Conservation (phyloP, 2,113 vertebrate genomes). For the Geococcyx californianus region DNA sequence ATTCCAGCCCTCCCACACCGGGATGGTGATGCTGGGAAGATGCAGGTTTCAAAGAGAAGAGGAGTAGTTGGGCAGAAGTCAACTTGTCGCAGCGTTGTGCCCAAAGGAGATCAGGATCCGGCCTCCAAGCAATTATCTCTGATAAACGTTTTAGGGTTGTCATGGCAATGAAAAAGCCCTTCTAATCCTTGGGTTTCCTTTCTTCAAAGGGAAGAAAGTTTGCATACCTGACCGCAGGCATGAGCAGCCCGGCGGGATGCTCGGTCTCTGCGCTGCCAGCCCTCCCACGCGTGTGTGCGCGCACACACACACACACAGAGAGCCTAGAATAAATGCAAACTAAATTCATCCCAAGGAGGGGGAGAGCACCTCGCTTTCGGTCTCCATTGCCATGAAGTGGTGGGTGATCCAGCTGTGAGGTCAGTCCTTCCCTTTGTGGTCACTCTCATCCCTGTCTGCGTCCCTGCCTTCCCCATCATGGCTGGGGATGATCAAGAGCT, state of each 20-base stretch:
- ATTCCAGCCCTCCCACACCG: not conserved
- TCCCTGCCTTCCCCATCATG: rapidly evolving
- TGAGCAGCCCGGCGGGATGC: not conserved
- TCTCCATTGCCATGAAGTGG: rapidly evolving
- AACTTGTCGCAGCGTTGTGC: not conserved
- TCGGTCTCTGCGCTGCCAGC: not conserved
- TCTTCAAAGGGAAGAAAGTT: conserved; percentile 56
- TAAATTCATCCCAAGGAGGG: not conserved
- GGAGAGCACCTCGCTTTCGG: not conserved
- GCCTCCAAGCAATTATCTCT: not conserved
- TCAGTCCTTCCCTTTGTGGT: rapidly evolving
- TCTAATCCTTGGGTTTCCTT: conserved; percentile 27
- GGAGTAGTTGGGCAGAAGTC: not conserved
- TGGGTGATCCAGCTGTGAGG: not conserved
- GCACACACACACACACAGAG: too few relatives aligned
- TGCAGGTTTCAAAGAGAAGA: not conserved
- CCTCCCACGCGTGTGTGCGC: not conserved
- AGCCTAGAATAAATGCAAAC: not conserved
- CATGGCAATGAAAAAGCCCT: conserved; percentile 52
- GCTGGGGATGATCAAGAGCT: not conserved
- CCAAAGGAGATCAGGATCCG: not conserved
- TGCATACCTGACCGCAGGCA: not conserved
- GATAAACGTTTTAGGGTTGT: conserved; percentile 66
- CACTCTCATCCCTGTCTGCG: too few relatives aligned
- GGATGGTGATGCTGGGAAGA: not conserved